These are phyloP conservation scores for Hirudo medicinalis DNA, from an alignment of 1,140 invertebrate genomes.

Conservation along the genomic window DNA sequence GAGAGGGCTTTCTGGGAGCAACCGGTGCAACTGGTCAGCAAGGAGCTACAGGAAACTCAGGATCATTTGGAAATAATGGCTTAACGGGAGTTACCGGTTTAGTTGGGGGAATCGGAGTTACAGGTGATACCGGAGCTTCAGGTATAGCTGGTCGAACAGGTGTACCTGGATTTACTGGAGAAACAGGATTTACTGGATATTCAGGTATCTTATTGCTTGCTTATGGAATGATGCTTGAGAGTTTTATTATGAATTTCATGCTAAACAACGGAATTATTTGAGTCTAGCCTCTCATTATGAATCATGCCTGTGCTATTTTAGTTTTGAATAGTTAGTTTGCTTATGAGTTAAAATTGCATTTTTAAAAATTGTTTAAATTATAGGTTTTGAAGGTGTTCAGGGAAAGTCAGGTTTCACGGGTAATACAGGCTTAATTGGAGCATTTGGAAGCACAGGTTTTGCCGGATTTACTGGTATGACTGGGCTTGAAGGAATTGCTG, in stretches of 20 bases:
- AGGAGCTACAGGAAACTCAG: background rate
- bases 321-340: no score
- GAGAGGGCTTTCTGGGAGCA: background rate
- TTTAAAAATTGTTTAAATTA: background rate
- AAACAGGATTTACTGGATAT: background rate
- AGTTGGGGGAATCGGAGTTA: background rate
- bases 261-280: background rate
- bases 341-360: no score
- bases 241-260: background rate
- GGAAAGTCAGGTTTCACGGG: slow-evolving; percentile 10
- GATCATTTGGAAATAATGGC: slow-evolving; percentile 1
- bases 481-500: slow-evolving; percentile 17
- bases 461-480: slow-evolving; percentile 10
- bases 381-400: slow-evolving; percentile 11
- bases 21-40: background rate
- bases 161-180: background rate
- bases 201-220: background rate
- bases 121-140: background rate
- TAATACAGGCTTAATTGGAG: background rate
- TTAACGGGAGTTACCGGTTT: slow-evolving; percentile 1
- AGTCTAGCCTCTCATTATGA: no score
- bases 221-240: background rate
- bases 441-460: slow-evolving; percentile 4
- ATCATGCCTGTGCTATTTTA: no score
- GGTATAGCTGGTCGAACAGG: slow-evolving; percentile 1